Evolutionary conservation across 2,797 vertebrate genomes (phyloP).

Genomic region (Adelosebastes latens): DNA sequence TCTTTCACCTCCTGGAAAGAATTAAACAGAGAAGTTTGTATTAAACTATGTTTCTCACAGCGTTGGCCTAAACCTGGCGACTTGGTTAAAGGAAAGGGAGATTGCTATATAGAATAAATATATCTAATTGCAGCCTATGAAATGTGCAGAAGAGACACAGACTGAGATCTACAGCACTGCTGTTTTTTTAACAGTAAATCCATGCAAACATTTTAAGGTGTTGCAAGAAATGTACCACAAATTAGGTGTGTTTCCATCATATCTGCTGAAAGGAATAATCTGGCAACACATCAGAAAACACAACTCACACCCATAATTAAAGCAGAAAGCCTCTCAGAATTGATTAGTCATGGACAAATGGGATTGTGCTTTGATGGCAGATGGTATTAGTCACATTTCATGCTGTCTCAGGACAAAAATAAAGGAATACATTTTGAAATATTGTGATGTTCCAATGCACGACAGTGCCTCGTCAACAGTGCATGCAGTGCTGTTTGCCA

Average conservation of each 20-base stretch:
- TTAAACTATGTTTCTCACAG: slow-evolving; percentile 21
- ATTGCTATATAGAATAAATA: background rate
- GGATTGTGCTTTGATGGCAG: background rate
- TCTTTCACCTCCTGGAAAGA: slow-evolving; percentile 61
- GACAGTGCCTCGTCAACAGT: background rate
- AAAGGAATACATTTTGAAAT: background rate
- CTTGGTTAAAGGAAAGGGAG: background rate
- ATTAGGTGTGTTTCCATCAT: background rate
- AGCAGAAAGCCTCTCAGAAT: background rate
- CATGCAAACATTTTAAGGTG: background rate
- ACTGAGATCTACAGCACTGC: background rate
- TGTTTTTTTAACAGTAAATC: background rate
- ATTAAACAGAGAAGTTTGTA: slow-evolving; percentile 47
- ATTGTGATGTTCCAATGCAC: background rate
- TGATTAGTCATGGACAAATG: background rate
- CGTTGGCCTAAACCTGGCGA: slow-evolving; percentile 28
- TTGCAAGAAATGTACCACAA: background rate
- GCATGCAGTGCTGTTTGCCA: background rate
- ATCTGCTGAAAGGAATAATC: background rate
- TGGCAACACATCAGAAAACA: background rate
- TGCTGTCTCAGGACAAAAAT: background rate
- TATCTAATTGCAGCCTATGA: background rate
- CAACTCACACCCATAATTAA: background rate
- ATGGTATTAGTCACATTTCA: slow-evolving; percentile 5
- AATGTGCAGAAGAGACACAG: background rate